Evolutionary conservation across 1,140 invertebrate genomes (phyloP).

Genomic region (Camponotus pennsylvanicus): DNA sequence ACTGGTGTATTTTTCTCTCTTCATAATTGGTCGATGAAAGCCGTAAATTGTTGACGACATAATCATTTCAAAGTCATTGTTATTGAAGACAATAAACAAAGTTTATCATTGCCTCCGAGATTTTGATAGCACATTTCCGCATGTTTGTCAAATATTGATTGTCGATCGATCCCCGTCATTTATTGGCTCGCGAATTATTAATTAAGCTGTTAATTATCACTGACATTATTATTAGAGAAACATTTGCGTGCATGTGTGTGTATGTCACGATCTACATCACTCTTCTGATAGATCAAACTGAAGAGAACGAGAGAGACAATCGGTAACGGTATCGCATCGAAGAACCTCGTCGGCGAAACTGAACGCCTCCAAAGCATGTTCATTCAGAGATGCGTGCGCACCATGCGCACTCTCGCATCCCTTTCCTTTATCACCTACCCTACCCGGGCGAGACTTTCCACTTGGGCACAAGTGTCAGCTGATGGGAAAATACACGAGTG

Average conservation of each 20-base stretch:
- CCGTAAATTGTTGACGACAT: background rate
- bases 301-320: background rate
- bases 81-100: background rate
- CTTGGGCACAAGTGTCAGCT: conserved; percentile 14
- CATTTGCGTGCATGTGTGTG: background rate
- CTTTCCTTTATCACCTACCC: conserved; percentile 37
- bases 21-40: background rate
- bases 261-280: background rate
- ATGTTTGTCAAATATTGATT: background rate
- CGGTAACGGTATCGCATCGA: conserved; percentile 48
- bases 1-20: background rate
- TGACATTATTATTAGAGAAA: conserved; percentile 11
- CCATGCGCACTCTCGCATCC: conserved; percentile 41
- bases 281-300: background rate
- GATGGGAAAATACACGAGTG: conserved; percentile 45
- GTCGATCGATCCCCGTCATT: background rate
- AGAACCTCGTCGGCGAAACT: conserved; percentile 71
- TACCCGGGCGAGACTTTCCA: background rate
- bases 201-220: background rate
- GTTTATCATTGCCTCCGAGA: background rate
- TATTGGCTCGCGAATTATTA: background rate
- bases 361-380: conserved; percentile 75
- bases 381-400: conserved; percentile 78
- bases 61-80: conserved; percentile 12
- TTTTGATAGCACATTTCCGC: background rate